Conservation (phyloP, 2,797 vertebrate species). For the Phylloscopus collybita region DNA sequence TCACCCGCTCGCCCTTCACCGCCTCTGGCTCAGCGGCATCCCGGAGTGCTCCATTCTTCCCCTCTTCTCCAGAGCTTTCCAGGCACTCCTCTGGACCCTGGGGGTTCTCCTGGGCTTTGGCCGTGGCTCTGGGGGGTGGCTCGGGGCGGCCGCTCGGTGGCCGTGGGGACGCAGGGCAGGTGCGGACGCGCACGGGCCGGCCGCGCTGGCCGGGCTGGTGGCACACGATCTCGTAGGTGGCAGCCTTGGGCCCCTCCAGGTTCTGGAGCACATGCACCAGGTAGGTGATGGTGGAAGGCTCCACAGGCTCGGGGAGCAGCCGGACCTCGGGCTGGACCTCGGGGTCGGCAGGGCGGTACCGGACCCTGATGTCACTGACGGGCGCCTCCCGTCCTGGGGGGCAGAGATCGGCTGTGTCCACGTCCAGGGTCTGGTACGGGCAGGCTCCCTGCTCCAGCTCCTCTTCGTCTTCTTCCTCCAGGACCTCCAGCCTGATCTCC, state of each 20-base stretch:
- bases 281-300: not conserved
- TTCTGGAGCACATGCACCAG: not conserved
- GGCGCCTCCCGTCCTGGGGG: rapidly evolving
- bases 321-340: rapidly evolving
- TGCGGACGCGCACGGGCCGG: not conserved
- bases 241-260: rapidly evolving
- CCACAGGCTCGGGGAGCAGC: rapidly evolving
- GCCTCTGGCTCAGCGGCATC: rapidly evolving
- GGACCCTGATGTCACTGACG: not conserved
- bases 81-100: not conserved
- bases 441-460: rapidly evolving
- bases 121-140: too few relatives aligned
- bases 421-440: not conserved
- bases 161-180: not conserved
- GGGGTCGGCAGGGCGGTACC: not conserved
- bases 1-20: rapidly evolving
- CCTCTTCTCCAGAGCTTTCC: rapidly evolving
- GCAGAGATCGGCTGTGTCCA: not conserved
- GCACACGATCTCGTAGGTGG: not conserved
- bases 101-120: rapidly evolving
- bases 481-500: not conserved
- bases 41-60: rapidly evolving
- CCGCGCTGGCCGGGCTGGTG: rapidly evolving
- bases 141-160: rapidly evolving
- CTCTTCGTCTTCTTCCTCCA: not conserved